Conservation (phyloP, 64 coral and sea anemone genomes). For the Montipora foliosa region DNA sequence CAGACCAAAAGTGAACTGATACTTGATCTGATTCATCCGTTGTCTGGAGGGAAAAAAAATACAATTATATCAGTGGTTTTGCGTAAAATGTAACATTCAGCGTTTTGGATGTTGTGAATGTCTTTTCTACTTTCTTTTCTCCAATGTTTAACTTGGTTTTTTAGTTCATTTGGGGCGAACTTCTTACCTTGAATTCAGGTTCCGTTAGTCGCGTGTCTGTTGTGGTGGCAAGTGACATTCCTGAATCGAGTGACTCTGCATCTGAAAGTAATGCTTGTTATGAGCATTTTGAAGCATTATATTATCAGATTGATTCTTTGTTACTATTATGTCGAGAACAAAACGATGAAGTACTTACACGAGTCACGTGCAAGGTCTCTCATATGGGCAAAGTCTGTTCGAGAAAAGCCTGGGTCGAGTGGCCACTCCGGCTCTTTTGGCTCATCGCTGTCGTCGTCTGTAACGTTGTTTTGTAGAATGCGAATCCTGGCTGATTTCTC, state of each 20-base stretch:
- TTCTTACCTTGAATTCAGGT: slow-evolving; percentile 50
- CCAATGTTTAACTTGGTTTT: too few relatives aligned
- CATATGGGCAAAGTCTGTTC: slow-evolving; percentile 36
- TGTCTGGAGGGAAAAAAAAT: background rate
- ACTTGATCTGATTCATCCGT: slow-evolving; percentile 51
- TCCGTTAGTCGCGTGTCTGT: slow-evolving; percentile 14
- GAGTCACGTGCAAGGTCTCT: slow-evolving; percentile 51
- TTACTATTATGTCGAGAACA: too few relatives aligned
- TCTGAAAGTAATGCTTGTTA: slow-evolving; percentile 27
- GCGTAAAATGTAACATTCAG: background rate
- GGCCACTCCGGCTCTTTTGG: slow-evolving; percentile 48
- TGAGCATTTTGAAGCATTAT: background rate
- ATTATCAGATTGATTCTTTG: background rate
- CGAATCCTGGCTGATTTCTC: slow-evolving; percentile 44
- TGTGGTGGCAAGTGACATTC: slow-evolving; percentile 70
- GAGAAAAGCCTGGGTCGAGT: slow-evolving; percentile 2
- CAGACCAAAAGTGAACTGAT: slow-evolving; percentile 57
- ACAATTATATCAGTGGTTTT: background rate
- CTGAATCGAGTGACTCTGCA: slow-evolving; percentile 71
- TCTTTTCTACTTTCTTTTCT: background rate
- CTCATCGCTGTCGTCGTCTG: slow-evolving; percentile 9
- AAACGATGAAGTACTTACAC: background rate
- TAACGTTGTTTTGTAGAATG: background rate
- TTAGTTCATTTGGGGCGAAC: background rate
- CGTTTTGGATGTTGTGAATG: background rate